These are phyloP conservation scores for Dicyema japonicum DNA, from an alignment of 1,140 invertebrate genomes.

Conservation along the genomic window DNA sequence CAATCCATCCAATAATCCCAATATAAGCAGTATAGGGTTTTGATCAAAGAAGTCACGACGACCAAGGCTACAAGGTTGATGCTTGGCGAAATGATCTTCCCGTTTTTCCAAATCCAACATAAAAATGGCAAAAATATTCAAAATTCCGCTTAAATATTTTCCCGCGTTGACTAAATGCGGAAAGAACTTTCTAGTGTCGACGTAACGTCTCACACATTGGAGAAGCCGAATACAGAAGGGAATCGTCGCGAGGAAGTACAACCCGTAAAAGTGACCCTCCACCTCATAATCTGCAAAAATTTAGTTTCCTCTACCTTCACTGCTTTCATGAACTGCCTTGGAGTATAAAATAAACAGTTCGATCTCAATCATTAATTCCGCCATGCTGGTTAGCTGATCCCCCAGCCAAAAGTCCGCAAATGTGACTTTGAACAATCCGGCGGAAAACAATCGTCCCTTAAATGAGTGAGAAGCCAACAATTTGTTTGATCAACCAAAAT, in stretches of 20 bases:
- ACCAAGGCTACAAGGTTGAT: constrained; percentile 6
- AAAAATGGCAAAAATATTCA: constrained; percentile 25
- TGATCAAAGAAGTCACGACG: constrained; percentile 31
- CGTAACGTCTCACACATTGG: constrained; percentile 68
- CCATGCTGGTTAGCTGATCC: constrained; percentile 77
- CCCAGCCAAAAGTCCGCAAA: constrained; percentile 99
- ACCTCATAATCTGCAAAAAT: constrained; percentile 2
- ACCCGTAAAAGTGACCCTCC: not conserved
- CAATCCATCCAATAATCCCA: constrained; percentile 97
- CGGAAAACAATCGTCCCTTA: constrained; percentile 42
- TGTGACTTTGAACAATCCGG: constrained; percentile 68
- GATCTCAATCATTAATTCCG: constrained; percentile 54
- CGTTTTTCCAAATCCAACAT: not conserved
- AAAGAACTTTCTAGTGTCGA: constrained; percentile 36
- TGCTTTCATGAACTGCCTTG: not conserved
- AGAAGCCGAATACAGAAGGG: constrained; percentile 89
- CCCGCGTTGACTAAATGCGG: constrained; percentile 81
- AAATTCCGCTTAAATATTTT: constrained; percentile 85
- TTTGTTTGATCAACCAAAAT: not conserved
- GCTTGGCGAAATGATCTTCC: not conserved
- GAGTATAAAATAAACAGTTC: constrained; percentile 45
- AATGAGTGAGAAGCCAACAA: constrained; percentile 6
- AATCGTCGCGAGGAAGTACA: constrained; percentile 23
- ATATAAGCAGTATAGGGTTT: constrained; percentile 45
- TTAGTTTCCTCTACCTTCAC: not conserved